A percentile compares a stretch with the other conserved stretches of the same genome.
Evolutionary conservation across 2,888 invertebrate genomes (phyloP).

Genomic region (Ceratothoa steindachneri): DNA sequence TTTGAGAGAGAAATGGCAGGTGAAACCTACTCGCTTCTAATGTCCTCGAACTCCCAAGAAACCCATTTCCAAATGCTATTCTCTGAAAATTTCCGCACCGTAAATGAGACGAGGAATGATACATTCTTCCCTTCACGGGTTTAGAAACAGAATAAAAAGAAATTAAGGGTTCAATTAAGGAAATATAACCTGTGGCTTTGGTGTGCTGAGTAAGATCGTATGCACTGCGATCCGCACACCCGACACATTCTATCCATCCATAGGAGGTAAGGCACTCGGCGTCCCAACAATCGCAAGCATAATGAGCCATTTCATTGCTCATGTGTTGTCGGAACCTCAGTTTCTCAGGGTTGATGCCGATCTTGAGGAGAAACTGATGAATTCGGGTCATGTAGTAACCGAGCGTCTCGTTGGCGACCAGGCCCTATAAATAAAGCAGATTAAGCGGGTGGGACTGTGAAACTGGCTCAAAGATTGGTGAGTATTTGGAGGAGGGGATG

Average conservation of each 20-base stretch:
- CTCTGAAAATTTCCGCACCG: too few species aligned
- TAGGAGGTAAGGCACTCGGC: slow-evolving; percentile 95
- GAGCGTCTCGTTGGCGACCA: slow-evolving; percentile 93
- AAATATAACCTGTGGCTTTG: slow-evolving; percentile 60
- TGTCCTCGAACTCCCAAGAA: too few species aligned
- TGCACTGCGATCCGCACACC: slow-evolving; percentile 96
- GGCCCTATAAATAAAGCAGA: slow-evolving; percentile 56
- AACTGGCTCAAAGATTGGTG: too few species aligned
- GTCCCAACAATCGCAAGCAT: slow-evolving; percentile 99
- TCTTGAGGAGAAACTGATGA: slow-evolving; percentile 75
- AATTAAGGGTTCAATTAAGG: too few species aligned
- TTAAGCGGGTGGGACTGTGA: too few species aligned
- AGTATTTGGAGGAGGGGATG: too few species aligned
- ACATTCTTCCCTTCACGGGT: too few species aligned
- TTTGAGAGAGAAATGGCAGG: too few species aligned
- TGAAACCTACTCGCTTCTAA: too few species aligned
- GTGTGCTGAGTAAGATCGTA: slow-evolving; percentile 93
- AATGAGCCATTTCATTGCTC: slow-evolving; percentile 99
- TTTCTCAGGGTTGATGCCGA: slow-evolving; percentile 79
- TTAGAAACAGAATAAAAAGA: too few species aligned
- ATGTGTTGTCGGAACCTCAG: slow-evolving; percentile 96
- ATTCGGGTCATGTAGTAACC: slow-evolving; percentile 98
- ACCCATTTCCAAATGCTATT: too few species aligned
- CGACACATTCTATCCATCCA: slow-evolving; percentile 56
- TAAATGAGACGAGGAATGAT: too few species aligned